phyloP scores from a whole-genome alignment of 30 jellyfish, hydroid and myxozoan genomes.

The Aurelia aurita region DNA sequence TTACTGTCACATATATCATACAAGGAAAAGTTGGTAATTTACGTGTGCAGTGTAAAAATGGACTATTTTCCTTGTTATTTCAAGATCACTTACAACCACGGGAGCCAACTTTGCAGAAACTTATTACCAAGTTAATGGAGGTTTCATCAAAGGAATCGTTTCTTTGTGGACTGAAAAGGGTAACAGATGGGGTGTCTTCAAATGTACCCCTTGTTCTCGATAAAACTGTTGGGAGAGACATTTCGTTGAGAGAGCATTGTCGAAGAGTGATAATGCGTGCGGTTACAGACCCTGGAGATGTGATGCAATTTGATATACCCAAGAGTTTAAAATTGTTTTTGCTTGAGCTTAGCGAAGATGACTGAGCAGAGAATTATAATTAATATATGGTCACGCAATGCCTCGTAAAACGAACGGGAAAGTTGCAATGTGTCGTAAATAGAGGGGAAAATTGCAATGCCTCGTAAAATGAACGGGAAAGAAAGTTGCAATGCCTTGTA shows the following conservation, averaged over 20 bases:
- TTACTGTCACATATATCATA: constrained; percentile 61
- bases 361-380: too few relatives aligned
- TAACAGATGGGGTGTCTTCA: constrained; percentile 15
- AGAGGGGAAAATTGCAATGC: too few relatives aligned
- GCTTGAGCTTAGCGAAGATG: constrained; percentile 33
- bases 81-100: constrained; percentile 55
- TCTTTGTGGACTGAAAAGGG: constrained; percentile 27
- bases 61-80: constrained; percentile 52
- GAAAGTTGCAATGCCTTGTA: too few relatives aligned
- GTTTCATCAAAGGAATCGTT: constrained; percentile 11
- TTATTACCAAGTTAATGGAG: constrained; percentile 24
- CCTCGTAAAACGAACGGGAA: too few relatives aligned
- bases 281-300: constrained; percentile 47
- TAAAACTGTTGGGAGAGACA: constrained; percentile 34
- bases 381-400: too few relatives aligned
- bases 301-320: constrained; percentile 48
- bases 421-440: too few relatives aligned
- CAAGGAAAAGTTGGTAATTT: constrained; percentile 65
- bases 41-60: constrained; percentile 70
- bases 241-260: constrained; percentile 65
- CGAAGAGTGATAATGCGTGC: constrained; percentile 63
- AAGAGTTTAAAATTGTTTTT: constrained; percentile 31
- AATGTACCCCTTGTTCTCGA: constrained; percentile 50
- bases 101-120: constrained; percentile 60
- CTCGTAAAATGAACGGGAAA: too few relatives aligned